Evolutionary conservation across 2,888 invertebrate genomes (phyloP).

Genomic region (Corythucha ciliata): DNA sequence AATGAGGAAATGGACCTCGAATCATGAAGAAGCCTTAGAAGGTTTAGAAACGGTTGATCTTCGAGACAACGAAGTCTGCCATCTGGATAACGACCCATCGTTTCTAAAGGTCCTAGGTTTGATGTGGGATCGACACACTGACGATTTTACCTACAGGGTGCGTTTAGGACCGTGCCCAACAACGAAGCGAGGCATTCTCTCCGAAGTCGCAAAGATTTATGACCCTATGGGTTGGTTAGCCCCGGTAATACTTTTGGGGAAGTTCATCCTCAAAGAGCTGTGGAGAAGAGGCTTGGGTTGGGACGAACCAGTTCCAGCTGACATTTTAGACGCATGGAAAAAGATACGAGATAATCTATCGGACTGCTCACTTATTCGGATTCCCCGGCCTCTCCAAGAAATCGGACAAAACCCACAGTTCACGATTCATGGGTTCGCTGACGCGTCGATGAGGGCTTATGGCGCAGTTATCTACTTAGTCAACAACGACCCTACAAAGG

Average conservation of each 20-base stretch:
- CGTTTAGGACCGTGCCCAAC: background rate
- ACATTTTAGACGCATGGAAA: background rate
- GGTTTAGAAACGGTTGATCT: too few species aligned
- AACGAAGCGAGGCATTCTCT: conserved; percentile 30
- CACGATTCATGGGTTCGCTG: conserved; percentile 9
- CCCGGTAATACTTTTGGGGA: background rate
- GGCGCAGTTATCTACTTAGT: conserved; percentile 10
- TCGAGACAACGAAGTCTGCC: background rate
- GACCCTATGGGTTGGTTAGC: conserved; percentile 8
- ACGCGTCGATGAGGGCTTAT: conserved; percentile 14
- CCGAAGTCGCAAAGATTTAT: conserved; percentile 13
- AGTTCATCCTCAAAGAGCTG: conserved; percentile 3
- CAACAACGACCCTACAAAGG: background rate
- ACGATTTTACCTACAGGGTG: conserved; percentile 25
- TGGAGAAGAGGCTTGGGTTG: conserved; percentile 9
- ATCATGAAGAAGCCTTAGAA: conserved; percentile 10
- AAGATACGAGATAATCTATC: background rate
- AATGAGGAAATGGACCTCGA: conserved; percentile 21
- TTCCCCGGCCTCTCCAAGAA: conserved; percentile 2
- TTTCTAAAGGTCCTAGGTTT: conserved; percentile 29
- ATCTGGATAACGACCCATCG: conserved; percentile 13
- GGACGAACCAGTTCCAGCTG: conserved; percentile 7
- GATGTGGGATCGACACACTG: conserved; percentile 26
- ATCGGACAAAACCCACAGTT: background rate
- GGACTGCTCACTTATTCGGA: background rate